phyloP scores from a whole-genome alignment of 2,888 invertebrate genomes.

The Automeris io region DNA sequence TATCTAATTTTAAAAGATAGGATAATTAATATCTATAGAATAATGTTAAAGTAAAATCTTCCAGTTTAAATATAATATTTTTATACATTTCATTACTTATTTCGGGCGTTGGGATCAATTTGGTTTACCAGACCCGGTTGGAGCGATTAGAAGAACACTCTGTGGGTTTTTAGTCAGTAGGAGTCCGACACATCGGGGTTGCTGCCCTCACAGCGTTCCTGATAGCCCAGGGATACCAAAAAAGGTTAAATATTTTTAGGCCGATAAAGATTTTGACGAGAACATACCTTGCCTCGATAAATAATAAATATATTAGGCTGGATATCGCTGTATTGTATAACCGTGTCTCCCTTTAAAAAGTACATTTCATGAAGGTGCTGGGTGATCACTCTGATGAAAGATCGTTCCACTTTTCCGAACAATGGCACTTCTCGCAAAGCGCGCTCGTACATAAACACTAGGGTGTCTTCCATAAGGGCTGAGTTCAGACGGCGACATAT shows the following conservation, averaged over 20 bases:
- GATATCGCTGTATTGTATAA: slow-evolving; percentile 66
- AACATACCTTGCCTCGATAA: slow-evolving; percentile 65
- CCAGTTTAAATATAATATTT: too few species aligned
- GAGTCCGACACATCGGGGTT: too few species aligned
- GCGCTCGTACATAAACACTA: slow-evolving; percentile 70
- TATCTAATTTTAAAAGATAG: too few species aligned
- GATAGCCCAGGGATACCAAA: too few species aligned
- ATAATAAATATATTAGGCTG: slow-evolving; percentile 68
- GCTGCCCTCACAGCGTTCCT: too few species aligned
- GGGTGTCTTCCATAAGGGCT: slow-evolving; percentile 71
- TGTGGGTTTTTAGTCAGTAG: too few species aligned
- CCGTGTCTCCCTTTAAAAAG: slow-evolving; percentile 64
- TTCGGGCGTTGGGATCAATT: too few species aligned
- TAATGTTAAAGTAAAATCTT: too few species aligned
- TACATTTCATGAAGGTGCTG: slow-evolving; percentile 72
- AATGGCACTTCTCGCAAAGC: slow-evolving; percentile 72
- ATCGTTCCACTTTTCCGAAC: slow-evolving; percentile 69
- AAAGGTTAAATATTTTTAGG: background rate
- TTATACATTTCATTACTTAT: too few species aligned
- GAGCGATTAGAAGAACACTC: too few species aligned
- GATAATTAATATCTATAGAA: too few species aligned
- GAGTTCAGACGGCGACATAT: slow-evolving; percentile 69
- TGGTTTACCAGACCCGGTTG: too few species aligned
- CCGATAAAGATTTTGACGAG: background rate
- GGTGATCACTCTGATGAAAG: slow-evolving; percentile 73